These are phyloP conservation scores for Terrapene triunguis DNA, from an alignment of 2,113 vertebrate genomes.

Conservation along the genomic window DNA sequence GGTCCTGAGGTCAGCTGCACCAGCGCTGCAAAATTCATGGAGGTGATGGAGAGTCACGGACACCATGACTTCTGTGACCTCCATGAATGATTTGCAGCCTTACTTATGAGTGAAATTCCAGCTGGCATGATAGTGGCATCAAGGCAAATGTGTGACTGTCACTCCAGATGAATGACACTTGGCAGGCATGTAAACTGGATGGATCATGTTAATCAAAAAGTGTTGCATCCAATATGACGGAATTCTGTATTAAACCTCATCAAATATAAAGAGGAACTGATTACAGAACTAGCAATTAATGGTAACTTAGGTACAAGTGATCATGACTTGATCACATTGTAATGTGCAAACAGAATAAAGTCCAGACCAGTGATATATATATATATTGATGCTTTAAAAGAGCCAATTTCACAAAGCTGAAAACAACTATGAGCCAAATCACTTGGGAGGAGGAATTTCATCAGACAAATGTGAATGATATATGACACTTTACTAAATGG, in stretches of 20 bases:
- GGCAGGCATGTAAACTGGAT: not conserved
- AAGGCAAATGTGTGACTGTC: not conserved
- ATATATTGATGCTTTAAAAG: no score
- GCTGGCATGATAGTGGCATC: not conserved
- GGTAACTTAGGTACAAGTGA: no score
- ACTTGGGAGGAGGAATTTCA: not conserved
- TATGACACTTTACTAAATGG: not conserved
- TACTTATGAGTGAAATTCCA: conserved; percentile 46
- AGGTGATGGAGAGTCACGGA: no score
- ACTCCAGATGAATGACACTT: conserved; percentile 17
- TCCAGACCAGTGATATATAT: no score
- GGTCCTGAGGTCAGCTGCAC: no score
- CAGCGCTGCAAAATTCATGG: no score
- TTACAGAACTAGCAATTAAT: no score
- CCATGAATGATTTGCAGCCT: not conserved
- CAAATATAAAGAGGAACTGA: no score
- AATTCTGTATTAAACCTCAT: no score
- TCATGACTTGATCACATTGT: no score
- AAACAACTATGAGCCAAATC: not conserved
- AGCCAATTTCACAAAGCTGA: not conserved
- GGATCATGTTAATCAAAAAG: not conserved
- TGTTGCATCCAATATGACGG: not conserved
- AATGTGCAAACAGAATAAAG: no score
- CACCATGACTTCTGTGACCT: no score
- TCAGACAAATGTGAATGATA: not conserved